phyloP scores from a whole-genome alignment of 2,888 invertebrate genomes.

The Gasteruption jaculator region DNA sequence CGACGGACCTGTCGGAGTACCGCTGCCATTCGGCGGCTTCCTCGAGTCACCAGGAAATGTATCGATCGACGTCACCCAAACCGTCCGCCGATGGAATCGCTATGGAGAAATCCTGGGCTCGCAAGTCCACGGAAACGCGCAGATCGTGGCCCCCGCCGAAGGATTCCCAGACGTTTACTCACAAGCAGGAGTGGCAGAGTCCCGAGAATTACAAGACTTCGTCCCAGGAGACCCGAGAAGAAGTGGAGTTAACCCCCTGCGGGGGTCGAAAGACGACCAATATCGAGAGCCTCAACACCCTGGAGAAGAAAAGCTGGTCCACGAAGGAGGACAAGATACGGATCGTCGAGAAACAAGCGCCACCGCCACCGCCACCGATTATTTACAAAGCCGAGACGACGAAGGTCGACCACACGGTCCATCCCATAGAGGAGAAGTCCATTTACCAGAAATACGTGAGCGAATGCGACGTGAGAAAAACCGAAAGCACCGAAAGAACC shows the following conservation, averaged over 20 bases:
- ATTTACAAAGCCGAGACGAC: slow-evolving; percentile 51
- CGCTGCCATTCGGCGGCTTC: slow-evolving; percentile 39
- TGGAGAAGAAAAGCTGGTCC: slow-evolving; percentile 44
- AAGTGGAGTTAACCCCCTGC: slow-evolving; percentile 38
- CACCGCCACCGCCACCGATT: slow-evolving; percentile 39
- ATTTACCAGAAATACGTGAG: slow-evolving; percentile 41
- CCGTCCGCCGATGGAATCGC: slow-evolving; percentile 63
- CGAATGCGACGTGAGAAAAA: slow-evolving; percentile 39
- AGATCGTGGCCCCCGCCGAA: slow-evolving; percentile 56
- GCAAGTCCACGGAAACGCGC: slow-evolving; percentile 52
- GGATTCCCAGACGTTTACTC: slow-evolving; percentile 34
- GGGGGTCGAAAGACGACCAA: slow-evolving; percentile 42
- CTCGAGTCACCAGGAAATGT: slow-evolving; percentile 34
- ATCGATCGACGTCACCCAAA: slow-evolving; percentile 47
- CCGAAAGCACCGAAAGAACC: slow-evolving; percentile 39
- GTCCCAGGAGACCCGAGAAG: slow-evolving; percentile 36
- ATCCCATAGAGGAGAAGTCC: slow-evolving; percentile 46
- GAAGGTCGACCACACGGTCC: slow-evolving; percentile 47
- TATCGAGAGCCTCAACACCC: slow-evolving; percentile 40
- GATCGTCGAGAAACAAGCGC: slow-evolving; percentile 26
- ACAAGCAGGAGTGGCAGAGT: slow-evolving; percentile 41
- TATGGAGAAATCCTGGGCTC: slow-evolving; percentile 68
- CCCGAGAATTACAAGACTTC: slow-evolving; percentile 42
- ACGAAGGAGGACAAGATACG: slow-evolving; percentile 37
- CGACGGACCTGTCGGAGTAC: slow-evolving; percentile 42